Conservation (phyloP, 2,888 invertebrate genomes). For the Tinea pellionella region DNA sequence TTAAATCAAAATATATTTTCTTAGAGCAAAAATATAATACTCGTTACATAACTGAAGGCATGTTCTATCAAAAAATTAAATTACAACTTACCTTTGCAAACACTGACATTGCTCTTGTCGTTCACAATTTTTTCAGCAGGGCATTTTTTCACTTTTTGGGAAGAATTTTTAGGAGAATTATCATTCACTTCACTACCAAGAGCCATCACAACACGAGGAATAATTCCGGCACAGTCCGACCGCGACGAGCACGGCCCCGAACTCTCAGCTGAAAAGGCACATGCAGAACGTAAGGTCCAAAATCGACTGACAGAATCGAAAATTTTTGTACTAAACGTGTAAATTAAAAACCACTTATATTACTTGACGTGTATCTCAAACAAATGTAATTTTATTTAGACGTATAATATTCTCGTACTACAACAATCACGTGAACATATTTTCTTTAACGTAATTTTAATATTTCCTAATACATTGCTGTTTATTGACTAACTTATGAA, state of each 20-base stretch:
- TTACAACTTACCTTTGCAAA: slow-evolving; percentile 55
- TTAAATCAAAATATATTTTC: slow-evolving; percentile 15
- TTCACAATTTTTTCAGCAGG: slow-evolving; percentile 49
- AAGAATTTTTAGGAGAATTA: slow-evolving; percentile 55
- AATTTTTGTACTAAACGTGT: slow-evolving; percentile 25
- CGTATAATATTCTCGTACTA: background rate
- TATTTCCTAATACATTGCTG: background rate
- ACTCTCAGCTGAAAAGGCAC: slow-evolving; percentile 62
- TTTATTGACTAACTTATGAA: background rate
- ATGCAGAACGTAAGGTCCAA: slow-evolving; percentile 65
- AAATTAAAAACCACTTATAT: slow-evolving; percentile 17
- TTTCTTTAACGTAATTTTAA: background rate
- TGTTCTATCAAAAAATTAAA: slow-evolving; percentile 33
- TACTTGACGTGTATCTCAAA: background rate
- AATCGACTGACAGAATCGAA: slow-evolving; percentile 42
- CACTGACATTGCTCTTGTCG: slow-evolving; percentile 52
- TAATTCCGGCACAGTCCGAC: slow-evolving; percentile 43
- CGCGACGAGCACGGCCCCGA: slow-evolving; percentile 49
- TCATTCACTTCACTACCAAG: slow-evolving; percentile 70
- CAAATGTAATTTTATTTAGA: background rate
- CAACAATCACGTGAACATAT: background rate
- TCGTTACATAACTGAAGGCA: slow-evolving; percentile 63
- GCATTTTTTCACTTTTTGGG: slow-evolving; percentile 65
- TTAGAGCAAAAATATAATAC: slow-evolving; percentile 18
- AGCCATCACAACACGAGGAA: slow-evolving; percentile 70